Conservation (phyloP, 2,113 vertebrate genomes). For the Cacatua alba region DNA sequence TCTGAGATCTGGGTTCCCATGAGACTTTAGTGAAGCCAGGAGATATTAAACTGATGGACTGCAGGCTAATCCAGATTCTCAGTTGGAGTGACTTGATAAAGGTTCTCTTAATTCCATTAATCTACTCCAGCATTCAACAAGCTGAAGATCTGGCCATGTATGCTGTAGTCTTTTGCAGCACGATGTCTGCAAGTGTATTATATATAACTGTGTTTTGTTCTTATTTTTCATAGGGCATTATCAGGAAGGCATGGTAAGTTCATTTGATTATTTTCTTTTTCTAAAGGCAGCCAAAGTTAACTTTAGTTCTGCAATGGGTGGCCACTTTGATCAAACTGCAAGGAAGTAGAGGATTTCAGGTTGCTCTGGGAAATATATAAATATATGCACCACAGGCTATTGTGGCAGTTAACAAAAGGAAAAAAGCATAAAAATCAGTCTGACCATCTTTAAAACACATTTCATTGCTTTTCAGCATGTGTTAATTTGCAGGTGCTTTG, state of each 20-base stretch:
- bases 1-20: background rate
- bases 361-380: background rate
- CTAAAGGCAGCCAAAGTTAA: background rate
- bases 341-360: background rate
- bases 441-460: constrained; percentile 12
- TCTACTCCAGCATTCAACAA: background rate
- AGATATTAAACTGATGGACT: background rate
- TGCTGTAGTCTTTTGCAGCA: background rate
- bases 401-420: background rate
- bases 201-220: background rate
- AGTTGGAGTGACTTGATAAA: background rate
- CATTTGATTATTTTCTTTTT: background rate
- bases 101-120: background rate
- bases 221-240: constrained; percentile 80
- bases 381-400: background rate
- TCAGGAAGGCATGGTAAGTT: constrained; percentile 93
- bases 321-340: background rate
- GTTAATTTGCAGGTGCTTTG: background rate
- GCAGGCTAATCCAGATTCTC: background rate
- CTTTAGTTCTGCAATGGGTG: background rate
- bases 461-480: background rate
- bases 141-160: background rate
- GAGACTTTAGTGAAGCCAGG: background rate
- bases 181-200: background rate
- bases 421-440: background rate